phyloP scores from a whole-genome alignment of 2,113 vertebrate genomes.

The Bathybates hornii region DNA sequence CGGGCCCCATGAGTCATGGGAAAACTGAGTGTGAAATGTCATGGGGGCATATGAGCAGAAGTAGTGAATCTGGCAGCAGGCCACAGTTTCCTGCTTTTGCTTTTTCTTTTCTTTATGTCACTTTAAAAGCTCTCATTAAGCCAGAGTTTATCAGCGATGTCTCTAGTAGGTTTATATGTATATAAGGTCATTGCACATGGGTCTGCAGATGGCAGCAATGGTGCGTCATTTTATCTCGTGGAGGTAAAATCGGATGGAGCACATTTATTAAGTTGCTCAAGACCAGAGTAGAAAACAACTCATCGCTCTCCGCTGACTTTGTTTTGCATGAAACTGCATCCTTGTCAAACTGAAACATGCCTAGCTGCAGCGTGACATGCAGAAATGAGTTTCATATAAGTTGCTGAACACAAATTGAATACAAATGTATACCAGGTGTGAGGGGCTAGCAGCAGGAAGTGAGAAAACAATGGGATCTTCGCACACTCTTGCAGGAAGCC shows the following conservation, averaged over 20 bases:
- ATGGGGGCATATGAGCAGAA: not conserved
- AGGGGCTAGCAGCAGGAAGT: not conserved
- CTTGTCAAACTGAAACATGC: not conserved
- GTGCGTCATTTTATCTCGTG: not conserved
- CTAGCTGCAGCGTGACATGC: not conserved
- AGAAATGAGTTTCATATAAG: not conserved
- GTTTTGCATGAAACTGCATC: not conserved
- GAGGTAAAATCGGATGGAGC: not conserved
- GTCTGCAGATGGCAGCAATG: not conserved
- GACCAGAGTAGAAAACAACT: not conserved
- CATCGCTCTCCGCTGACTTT: not conserved
- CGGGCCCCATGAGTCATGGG: slow-evolving; percentile 46
- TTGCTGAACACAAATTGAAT: not conserved
- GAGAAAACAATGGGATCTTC: not conserved
- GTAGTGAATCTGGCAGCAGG: not conserved
- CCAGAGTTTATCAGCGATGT: not conserved
- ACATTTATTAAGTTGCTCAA: not conserved
- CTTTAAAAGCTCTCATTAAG: not conserved
- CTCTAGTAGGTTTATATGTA: not conserved
- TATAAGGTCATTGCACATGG: not conserved
- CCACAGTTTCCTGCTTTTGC: not conserved
- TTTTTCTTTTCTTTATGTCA: not conserved
- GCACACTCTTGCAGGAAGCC: not conserved
- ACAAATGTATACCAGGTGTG: no score
- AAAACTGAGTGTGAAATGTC: slow-evolving; percentile 43